Conservation (phyloP, 2,113 vertebrate species). For the Ophiodon elongatus region DNA sequence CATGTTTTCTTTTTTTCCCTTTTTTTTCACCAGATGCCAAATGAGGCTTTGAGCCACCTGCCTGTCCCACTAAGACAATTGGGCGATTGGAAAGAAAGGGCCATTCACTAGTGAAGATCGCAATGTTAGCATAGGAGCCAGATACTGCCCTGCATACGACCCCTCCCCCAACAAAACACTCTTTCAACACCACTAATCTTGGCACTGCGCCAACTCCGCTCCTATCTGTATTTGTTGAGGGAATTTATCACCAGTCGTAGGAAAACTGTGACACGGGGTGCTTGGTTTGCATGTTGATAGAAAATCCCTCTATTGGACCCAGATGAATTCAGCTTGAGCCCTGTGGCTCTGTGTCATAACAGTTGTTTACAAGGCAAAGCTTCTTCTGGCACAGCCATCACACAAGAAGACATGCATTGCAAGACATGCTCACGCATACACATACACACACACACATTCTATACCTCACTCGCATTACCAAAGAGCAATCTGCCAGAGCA, state of each 20-base stretch:
- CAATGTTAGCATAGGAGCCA: conserved; percentile 40
- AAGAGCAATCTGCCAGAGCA: conserved; percentile 35
- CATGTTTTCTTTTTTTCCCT: conserved; percentile 19
- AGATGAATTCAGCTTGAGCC: conserved; percentile 28
- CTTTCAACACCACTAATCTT: conserved; percentile 51
- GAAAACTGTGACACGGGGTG: conserved; percentile 55
- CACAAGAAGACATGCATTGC: conserved; percentile 21
- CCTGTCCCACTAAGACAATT: conserved; percentile 74
- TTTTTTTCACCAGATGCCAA: conserved; percentile 65
- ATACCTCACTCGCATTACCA: conserved; percentile 40
- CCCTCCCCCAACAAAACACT: conserved; percentile 42
- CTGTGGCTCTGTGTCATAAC: conserved; percentile 47
- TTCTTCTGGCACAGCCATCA: conserved; percentile 37
- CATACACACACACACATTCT: conserved; percentile 7
- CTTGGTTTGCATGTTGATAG: conserved; percentile 55
- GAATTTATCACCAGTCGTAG: conserved; percentile 64
- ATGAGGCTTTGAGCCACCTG: conserved; percentile 76
- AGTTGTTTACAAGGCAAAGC: conserved; percentile 52
- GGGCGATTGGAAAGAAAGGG: conserved; percentile 70
- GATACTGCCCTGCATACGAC: conserved; percentile 32
- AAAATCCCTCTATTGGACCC: conserved; percentile 35
- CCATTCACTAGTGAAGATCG: conserved; percentile 65
- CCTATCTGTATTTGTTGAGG: conserved; percentile 73
- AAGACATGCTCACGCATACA: conserved; percentile 3
- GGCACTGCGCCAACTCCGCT: conserved; percentile 61